phyloP scores from a whole-genome alignment of 2,113 vertebrate species.

The Girardinichthys multiradiatus region DNA sequence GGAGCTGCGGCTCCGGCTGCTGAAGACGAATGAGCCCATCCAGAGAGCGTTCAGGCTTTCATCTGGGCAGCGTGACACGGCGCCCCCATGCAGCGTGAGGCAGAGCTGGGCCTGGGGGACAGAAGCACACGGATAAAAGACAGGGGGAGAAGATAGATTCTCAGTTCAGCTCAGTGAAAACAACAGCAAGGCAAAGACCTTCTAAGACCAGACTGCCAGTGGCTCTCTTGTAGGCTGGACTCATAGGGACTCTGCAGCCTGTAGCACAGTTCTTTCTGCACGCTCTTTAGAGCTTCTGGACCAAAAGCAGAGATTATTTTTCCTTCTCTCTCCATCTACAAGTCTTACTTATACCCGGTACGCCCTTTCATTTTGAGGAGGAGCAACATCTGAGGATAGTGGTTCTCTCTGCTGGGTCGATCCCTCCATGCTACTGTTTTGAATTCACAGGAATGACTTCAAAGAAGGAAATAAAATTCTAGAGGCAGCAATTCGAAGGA shows the following conservation, averaged over 20 bases:
- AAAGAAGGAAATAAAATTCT: conserved; percentile 39
- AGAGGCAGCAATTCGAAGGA: conserved; percentile 45
- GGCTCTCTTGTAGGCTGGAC: conserved; percentile 62
- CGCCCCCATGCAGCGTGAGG: conserved; percentile 69
- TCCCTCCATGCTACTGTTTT: conserved; percentile 52
- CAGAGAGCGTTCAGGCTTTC: conserved; percentile 72
- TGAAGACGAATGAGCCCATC: conserved; percentile 76
- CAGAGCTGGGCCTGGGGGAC: conserved; percentile 64
- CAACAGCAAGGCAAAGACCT: conserved; percentile 59
- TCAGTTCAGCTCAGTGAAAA: conserved; percentile 52
- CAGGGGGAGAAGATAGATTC: conserved; percentile 62
- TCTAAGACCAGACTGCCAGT: conserved; percentile 66
- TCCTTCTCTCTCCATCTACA: conserved; percentile 32
- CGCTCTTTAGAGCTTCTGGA: conserved; percentile 46
- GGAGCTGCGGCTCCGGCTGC: conserved; percentile 66
- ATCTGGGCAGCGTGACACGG: conserved; percentile 72
- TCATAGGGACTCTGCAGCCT: conserved; percentile 43
- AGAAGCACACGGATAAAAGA: conserved; percentile 44
- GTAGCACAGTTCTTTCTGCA: conserved; percentile 41
- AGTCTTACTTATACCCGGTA: conserved; percentile 54
- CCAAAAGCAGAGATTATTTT: conserved; percentile 38
- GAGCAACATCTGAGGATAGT: conserved; percentile 48
- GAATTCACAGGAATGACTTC: conserved; percentile 66
- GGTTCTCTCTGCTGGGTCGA: conserved; percentile 58
- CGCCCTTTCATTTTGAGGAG: conserved; percentile 70